Percentiles rank a stretch among this genome's conserved stretches.
Conservation (phyloP, 2,888 invertebrate genomes). For the Cenopis cana region DNA sequence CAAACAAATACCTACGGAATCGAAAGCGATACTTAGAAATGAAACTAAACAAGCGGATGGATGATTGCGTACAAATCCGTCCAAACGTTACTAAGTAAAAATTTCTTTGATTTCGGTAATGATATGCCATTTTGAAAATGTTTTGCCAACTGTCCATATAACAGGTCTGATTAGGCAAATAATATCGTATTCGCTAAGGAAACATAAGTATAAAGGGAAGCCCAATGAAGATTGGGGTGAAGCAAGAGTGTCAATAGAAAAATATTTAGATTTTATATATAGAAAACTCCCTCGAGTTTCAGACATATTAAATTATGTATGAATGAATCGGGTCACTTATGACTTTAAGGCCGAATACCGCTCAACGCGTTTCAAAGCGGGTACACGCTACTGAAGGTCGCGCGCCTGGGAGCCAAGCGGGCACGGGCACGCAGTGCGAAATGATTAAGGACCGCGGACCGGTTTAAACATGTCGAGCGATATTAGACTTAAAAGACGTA, state of each 20-base stretch:
- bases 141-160: constrained; percentile 13
- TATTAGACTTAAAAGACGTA: no score
- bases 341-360: no score
- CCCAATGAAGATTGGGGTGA: not conserved
- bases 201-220: constrained; percentile 6
- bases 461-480: no score
- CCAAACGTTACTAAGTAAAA: constrained; percentile 32
- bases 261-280: not conserved
- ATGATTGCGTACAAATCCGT: constrained; percentile 45
- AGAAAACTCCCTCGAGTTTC: no score
- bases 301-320: no score
- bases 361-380: no score
- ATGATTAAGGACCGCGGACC: no score
- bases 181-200: constrained; percentile 20
- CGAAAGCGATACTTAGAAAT: constrained; percentile 64
- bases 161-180: constrained; percentile 15
- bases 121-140: constrained; percentile 29
- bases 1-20: constrained; percentile 50
- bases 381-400: no score
- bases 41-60: constrained; percentile 54
- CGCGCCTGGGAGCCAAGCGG: no score
- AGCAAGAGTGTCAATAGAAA: not conserved
- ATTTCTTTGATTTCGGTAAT: constrained; percentile 35
- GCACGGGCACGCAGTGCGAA: no score
- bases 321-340: no score